phyloP scores from a whole-genome alignment of 53 echinoderm and acorn worm genomes.

The Zoroaster sp. region DNA sequence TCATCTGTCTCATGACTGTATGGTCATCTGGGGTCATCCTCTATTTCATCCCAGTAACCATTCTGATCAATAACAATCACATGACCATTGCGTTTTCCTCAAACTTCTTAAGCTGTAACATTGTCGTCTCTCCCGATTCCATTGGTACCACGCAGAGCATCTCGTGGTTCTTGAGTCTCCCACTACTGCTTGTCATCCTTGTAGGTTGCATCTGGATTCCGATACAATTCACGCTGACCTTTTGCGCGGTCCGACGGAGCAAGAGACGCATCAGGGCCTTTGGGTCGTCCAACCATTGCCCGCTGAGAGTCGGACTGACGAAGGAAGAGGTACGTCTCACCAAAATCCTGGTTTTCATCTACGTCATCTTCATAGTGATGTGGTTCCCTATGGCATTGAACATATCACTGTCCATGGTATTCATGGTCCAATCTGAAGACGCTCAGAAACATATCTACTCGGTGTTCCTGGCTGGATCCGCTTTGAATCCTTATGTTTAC shows the following conservation, averaged over 20 bases:
- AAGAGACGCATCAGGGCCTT: background rate
- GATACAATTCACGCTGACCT: constrained; percentile 28
- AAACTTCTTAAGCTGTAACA: background rate
- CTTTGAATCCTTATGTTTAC: constrained; percentile 26
- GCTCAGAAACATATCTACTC: constrained; percentile 2
- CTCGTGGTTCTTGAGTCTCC: background rate
- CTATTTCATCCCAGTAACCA: constrained; percentile 1
- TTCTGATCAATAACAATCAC: background rate
- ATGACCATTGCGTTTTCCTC: background rate
- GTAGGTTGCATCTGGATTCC: constrained; percentile 42
- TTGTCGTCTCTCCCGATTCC: background rate
- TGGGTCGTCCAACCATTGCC: background rate
- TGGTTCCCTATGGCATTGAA: constrained; percentile 27
- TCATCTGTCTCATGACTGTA: background rate
- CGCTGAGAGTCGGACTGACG: background rate
- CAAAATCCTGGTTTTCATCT: constrained; percentile 29
- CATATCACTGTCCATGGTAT: constrained; percentile 1
- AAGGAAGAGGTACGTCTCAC: constrained; percentile 15
- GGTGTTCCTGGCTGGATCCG: constrained; percentile 12
- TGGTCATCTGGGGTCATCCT: background rate
- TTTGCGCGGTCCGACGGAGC: constrained; percentile 10
- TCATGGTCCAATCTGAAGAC: background rate
- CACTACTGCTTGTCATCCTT: background rate
- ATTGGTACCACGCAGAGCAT: background rate
- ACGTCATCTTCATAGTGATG: background rate